phyloP scores from a whole-genome alignment of 2,888 invertebrate genomes.

The Athalia cordata region DNA sequence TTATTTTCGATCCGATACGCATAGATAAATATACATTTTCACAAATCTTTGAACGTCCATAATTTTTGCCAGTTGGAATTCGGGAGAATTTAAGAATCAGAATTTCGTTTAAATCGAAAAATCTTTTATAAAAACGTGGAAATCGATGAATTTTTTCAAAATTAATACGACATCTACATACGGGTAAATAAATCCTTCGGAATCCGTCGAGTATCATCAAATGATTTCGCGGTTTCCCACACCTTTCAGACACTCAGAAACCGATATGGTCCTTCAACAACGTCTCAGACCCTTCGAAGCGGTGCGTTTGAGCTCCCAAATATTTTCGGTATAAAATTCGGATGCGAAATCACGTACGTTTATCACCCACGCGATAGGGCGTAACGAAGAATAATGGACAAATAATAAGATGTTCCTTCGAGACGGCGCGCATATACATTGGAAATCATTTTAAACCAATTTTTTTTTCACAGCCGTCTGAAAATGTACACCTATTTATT shows the following conservation, averaged over 20 bases:
- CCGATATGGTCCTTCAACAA: slow-evolving; percentile 1
- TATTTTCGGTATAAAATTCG: no score
- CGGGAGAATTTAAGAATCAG: neutral
- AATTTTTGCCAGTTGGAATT: neutral
- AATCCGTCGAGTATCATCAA: slow-evolving; percentile 9
- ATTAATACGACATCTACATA: no score
- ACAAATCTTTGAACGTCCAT: neutral
- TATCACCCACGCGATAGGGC: no score
- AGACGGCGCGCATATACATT: no score
- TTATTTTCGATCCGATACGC: neutral
- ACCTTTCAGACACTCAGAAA: slow-evolving; percentile 2
- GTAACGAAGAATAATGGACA: slow-evolving; percentile 19
- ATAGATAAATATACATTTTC: neutral
- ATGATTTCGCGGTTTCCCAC: slow-evolving; percentile 20
- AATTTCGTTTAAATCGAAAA: neutral
- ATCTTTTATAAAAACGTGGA: neutral
- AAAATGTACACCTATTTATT: neutral
- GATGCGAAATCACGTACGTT: slow-evolving; percentile 8
- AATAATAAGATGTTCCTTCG: neutral
- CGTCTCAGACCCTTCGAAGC: neutral
- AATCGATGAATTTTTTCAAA: no score
- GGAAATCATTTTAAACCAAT: no score
- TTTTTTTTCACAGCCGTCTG: neutral
- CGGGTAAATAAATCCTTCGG: no score
- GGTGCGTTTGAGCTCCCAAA: neutral